phyloP scores from a whole-genome alignment of 2,888 invertebrate species.

The Amphimallon solstitiale region DNA sequence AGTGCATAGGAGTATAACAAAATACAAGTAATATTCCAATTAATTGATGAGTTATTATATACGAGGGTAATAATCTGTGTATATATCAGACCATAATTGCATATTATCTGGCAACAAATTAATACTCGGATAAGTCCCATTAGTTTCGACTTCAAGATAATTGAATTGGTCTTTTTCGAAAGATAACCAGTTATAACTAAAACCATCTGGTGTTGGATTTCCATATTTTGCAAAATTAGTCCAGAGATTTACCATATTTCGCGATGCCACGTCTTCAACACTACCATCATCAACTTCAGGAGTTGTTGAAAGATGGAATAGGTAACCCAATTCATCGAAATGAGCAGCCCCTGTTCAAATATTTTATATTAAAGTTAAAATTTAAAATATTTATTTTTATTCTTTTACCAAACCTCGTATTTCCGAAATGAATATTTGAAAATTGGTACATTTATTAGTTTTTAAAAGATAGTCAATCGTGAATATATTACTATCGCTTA shows the following conservation, averaged over 20 bases:
- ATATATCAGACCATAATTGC: slow-evolving; percentile 20
- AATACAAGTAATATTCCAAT: too few species aligned
- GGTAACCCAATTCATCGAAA: slow-evolving; percentile 20
- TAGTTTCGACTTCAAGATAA: slow-evolving; percentile 27
- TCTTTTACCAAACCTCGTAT: background rate
- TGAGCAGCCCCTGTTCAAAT: slow-evolving; percentile 17
- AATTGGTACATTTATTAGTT: too few species aligned
- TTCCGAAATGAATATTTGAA: too few species aligned
- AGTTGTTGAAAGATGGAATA: slow-evolving; percentile 3
- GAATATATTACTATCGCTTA: too few species aligned
- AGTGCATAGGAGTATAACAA: slow-evolving; percentile 15
- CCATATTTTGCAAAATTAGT: slow-evolving; percentile 35
- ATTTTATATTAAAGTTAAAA: background rate
- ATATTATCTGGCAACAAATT: slow-evolving; percentile 7
- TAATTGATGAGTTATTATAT: slow-evolving; percentile 8
- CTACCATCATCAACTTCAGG: slow-evolving; percentile 6
- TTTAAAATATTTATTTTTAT: background rate
- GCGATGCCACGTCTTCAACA: slow-evolving; percentile 9
- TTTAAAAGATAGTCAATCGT: too few species aligned
- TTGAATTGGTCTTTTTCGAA: slow-evolving; percentile 10
- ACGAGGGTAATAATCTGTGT: slow-evolving; percentile 17
- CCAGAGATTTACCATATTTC: slow-evolving; percentile 32
- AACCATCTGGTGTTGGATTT: slow-evolving; percentile 23
- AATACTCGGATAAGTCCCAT: background rate
- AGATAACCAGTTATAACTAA: slow-evolving; percentile 9